A percentile compares a stretch with the other conserved stretches of the same genome.
Evolutionary conservation across 2,888 invertebrate species (phyloP).

Genomic region (Tanytarsus gracilentus): DNA sequence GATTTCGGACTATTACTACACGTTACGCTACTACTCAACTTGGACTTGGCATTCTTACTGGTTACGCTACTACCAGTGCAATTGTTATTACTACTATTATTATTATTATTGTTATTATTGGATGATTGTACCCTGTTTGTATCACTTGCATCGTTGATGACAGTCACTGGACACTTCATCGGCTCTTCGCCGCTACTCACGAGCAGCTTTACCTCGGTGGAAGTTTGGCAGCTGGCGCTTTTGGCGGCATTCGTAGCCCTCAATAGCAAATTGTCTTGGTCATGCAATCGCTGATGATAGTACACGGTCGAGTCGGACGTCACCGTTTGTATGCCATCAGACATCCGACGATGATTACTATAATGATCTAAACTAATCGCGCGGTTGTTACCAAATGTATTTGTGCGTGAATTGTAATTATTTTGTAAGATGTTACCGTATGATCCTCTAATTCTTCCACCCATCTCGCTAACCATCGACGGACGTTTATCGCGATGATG

Average conservation of each 20-base stretch:
- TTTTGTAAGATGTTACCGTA: conserved; percentile 43
- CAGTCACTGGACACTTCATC: neutral
- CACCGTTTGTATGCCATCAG: conserved; percentile 43
- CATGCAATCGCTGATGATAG: conserved; percentile 40
- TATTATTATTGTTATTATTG: neutral
- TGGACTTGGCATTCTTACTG: conserved; percentile 3
- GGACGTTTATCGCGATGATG: conserved; percentile 50
- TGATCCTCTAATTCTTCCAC: conserved; percentile 42
- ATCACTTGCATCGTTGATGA: neutral
- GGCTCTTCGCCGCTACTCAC: conserved; percentile 5
- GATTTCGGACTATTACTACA: conserved; percentile 32
- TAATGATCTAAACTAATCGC: conserved; percentile 44
- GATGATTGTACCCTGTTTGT: conserved; percentile 23
- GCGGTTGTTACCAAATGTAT: conserved; percentile 40
- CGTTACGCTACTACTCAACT: conserved; percentile 8
- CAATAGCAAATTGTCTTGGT: conserved; percentile 32
- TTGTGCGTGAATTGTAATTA: conserved; percentile 40
- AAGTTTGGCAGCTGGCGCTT: neutral
- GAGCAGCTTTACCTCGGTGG: conserved; percentile 7
- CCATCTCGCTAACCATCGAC: conserved; percentile 44
- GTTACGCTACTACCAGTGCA: conserved; percentile 14
- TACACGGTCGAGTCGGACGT: conserved; percentile 44
- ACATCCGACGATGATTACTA: conserved; percentile 42
- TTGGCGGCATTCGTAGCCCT: neutral
- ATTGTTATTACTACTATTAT: conserved; percentile 1